Percentiles rank a stretch among this genome's conserved stretches.
Conservation (phyloP, 35 echinoderm and acorn worm genomes). For the Apostichopus parvimensis region DNA sequence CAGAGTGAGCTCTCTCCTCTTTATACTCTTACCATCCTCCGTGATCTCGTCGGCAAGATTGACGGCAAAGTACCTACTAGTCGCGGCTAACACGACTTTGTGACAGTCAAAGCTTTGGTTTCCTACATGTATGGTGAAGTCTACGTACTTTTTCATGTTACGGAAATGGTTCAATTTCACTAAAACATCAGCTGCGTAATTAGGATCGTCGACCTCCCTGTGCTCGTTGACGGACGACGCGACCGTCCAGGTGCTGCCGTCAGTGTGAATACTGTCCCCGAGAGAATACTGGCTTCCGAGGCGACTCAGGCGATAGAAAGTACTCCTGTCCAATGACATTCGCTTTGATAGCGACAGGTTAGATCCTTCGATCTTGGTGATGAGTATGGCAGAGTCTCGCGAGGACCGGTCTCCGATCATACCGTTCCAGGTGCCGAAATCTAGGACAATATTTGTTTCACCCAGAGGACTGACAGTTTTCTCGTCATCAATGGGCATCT, state of each 20-base stretch:
- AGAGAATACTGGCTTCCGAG: conserved; percentile 83
- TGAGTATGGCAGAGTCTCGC: conserved; percentile 54
- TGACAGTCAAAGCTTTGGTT: conserved; percentile 75
- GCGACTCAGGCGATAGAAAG: conserved; percentile 84
- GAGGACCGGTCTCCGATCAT: conserved; percentile 29
- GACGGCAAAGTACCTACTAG: conserved; percentile 82
- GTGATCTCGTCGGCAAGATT: conserved; percentile 82
- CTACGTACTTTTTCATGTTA: conserved; percentile 73
- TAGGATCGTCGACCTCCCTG: conserved; percentile 91
- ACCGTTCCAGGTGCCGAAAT: conserved; percentile 52
- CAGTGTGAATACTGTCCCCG: conserved; percentile 78
- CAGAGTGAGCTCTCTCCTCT: conserved; percentile 67
- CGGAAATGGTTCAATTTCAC: conserved; percentile 77
- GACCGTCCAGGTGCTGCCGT: conserved; percentile 92
- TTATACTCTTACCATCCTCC: conserved; percentile 69
- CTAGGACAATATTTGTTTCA: conserved; percentile 64
- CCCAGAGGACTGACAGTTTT: conserved; percentile 65
- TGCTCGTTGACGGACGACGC: conserved; percentile 76
- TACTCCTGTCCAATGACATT: conserved; percentile 62
- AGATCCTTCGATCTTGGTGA: conserved; percentile 64
- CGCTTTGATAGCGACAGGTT: conserved; percentile 75
- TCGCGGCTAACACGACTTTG: conserved; percentile 89
- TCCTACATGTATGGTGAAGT: conserved; percentile 82
- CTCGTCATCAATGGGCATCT: conserved; percentile 67
- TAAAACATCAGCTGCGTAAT: conserved; percentile 94